Base-by-base conservation (phyloP, 2,888 invertebrate genomes). In the Heliconius ethilla region DNA sequence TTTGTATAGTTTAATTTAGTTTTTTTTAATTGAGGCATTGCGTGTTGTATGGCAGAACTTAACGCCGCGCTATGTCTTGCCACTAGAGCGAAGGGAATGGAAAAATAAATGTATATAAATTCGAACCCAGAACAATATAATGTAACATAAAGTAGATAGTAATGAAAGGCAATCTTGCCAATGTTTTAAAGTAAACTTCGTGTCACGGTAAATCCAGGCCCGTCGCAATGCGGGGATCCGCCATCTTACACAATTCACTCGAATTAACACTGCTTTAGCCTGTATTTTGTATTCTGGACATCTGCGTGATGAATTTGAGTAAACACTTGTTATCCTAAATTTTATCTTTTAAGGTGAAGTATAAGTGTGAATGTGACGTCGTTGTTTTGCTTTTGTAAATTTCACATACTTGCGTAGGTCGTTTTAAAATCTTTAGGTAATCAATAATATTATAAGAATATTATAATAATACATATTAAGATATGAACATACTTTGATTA, bases 181-280 rank as follows among this genome's bases (percentile, higher is more conserved):
- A 78, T 80, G 73, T 81, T 77, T 79, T 78, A 74, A 75, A 81
- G 78, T 70, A 80, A 74, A 78, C 75, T 78, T 77, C 75, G 62
- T 73, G 75, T 79, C 79, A 76, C 65, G 66, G 78, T 78, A 78
- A 81, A 81, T 81, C 78, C 78, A 67, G 70, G 18, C 67, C 63
- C 80, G 81, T 80, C 81, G 81, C 81, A 81, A 66, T 81, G 81
- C 81, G 78, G 80, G 75, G 67, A 75, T 77, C 76, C 59, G 37
- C 77, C 72, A 74, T 81, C 78, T 77, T 80, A 69, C 70, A 78
- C 76, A 78, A 77, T 80, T 80, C 70, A 63, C 45, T 74, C 73
- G 77, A 80, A 81, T 81, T 81, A 81, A 78, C 80, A 77, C 63
- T 75, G 70, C 75, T 80, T 78, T 76, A 76, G 40, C 62, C 74